Percentiles rank a stretch among this genome's conserved stretches.
Evolutionary conservation across 2,113 vertebrate genomes (phyloP).

Genomic region (Catharus bicknelli): DNA sequence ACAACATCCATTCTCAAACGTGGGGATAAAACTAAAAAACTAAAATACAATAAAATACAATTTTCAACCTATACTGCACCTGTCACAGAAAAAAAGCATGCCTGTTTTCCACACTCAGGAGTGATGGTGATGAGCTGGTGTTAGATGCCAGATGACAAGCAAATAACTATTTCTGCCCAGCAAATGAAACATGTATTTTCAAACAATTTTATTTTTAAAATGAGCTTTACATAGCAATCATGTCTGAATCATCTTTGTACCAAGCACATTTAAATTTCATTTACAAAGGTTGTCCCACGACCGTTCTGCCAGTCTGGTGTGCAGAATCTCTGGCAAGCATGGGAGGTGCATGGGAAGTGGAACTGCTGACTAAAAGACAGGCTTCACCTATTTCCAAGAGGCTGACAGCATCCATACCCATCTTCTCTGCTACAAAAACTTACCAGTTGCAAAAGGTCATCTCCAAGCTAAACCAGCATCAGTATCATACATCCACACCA

Average conservation of each 20-base stretch:
- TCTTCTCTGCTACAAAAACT: neutral
- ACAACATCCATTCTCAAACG: neutral
- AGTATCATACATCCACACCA: neutral
- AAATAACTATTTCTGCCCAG: constrained; percentile 10
- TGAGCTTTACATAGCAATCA: neutral
- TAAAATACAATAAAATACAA: neutral
- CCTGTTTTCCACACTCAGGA: neutral
- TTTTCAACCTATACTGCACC: neutral
- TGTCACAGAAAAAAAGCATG: neutral
- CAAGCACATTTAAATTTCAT: neutral
- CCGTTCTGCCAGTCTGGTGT: neutral
- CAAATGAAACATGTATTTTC: neutral
- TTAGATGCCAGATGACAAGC: neutral
- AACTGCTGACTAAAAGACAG: neutral
- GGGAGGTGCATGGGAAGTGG: neutral
- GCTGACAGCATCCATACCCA: neutral
- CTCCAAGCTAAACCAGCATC: neutral
- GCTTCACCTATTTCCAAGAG: neutral
- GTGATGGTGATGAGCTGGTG: neutral
- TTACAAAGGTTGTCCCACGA: neutral
- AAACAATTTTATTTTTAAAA: neutral
- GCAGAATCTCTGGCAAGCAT: neutral
- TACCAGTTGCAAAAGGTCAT: neutral
- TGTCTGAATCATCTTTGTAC: neutral
- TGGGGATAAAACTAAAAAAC: neutral